phyloP scores from a whole-genome alignment of 2,888 invertebrate species.

The Perizoma affinitatum region DNA sequence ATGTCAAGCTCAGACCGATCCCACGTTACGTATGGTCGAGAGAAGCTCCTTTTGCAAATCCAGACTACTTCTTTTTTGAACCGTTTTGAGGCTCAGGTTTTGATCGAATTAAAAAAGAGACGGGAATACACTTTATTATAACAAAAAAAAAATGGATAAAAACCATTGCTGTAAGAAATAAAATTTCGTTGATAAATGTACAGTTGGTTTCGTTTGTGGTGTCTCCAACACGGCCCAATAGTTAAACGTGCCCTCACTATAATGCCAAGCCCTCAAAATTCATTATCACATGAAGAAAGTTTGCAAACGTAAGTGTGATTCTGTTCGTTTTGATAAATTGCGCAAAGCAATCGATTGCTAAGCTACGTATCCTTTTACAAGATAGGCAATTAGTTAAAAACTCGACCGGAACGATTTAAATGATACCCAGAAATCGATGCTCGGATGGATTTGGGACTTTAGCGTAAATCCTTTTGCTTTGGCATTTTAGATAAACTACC shows the following conservation, averaged over 20 bases:
- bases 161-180: too few species aligned
- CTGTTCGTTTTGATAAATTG: constrained; percentile 14
- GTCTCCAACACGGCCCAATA: too few species aligned
- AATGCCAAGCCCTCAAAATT: too few species aligned
- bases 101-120: constrained; percentile 5
- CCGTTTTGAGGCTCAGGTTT: not conserved
- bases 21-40: constrained; percentile 33
- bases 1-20: constrained; percentile 37
- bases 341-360: constrained; percentile 28
- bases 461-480: constrained; percentile 14
- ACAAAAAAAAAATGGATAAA: too few species aligned
- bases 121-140: too few species aligned
- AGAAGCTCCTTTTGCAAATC: constrained; percentile 23
- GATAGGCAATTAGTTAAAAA: constrained; percentile 40
- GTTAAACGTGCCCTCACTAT: too few species aligned
- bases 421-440: constrained; percentile 24
- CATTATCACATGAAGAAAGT: too few species aligned
- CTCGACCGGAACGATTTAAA: constrained; percentile 31
- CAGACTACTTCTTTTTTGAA: constrained; percentile 22
- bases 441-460: constrained; percentile 20
- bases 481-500: constrained; percentile 21
- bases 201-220: too few species aligned
- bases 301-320: too few species aligned
- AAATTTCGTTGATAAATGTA: too few species aligned
- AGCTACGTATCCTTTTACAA: constrained; percentile 31